phyloP scores from a whole-genome alignment of 2,113 vertebrate species.

The Corvus cornix region DNA sequence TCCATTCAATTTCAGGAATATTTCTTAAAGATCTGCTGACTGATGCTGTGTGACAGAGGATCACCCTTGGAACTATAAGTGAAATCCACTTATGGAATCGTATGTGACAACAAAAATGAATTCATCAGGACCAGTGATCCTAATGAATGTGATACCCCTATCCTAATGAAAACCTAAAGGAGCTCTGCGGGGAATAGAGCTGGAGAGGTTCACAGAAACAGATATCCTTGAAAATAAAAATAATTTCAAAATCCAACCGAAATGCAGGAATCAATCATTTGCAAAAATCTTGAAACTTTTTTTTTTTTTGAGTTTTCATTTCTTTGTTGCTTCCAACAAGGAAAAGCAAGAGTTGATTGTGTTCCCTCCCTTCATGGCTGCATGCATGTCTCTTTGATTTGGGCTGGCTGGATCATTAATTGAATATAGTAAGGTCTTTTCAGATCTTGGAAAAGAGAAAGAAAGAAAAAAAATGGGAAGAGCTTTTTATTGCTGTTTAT shows the following conservation, averaged over 20 bases:
- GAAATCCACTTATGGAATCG: conserved; percentile 40
- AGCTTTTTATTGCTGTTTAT: neutral
- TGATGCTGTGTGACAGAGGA: conserved; percentile 19
- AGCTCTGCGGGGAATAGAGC: conserved; percentile 12
- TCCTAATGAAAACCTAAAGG: conserved; percentile 60
- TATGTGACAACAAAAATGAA: conserved; percentile 63
- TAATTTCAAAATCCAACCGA: neutral
- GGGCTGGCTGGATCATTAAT: neutral
- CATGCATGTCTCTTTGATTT: conserved; percentile 26
- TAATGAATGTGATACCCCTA: conserved; percentile 22
- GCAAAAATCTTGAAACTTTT: neutral
- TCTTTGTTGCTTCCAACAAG: conserved; percentile 1
- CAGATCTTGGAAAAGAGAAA: neutral
- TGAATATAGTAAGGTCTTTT: conserved; percentile 2
- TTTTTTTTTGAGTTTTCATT: neutral
- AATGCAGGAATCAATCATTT: neutral
- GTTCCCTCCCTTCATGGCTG: neutral
- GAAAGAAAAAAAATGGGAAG: neutral
- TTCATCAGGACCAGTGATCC: conserved; percentile 39
- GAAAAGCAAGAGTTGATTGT: neutral
- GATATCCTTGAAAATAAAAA: neutral
- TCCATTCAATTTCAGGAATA: neutral
- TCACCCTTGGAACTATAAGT: conserved; percentile 15
- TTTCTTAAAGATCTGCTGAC: neutral
- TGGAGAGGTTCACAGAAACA: neutral